A percentile compares a stretch with the other conserved stretches of the same genome.
Conservation (phyloP, 2,797 vertebrate genomes). For the Erpetoichthys calabaricus region DNA sequence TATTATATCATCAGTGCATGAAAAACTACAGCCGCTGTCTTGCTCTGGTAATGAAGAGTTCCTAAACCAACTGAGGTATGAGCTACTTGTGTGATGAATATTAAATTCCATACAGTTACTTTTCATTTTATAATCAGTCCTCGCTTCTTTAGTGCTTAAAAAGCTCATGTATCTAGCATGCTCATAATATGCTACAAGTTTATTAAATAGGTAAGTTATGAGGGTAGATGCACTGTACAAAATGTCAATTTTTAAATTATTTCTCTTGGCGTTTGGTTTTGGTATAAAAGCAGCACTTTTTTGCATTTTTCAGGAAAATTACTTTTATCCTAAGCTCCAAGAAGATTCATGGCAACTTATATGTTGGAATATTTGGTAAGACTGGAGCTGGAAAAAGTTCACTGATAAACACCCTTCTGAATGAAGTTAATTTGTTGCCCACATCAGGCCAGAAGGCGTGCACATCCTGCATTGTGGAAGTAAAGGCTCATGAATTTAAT, state of each 20-base stretch:
- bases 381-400: constrained; percentile 36
- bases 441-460: constrained; percentile 17
- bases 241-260: background rate
- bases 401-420: constrained; percentile 33
- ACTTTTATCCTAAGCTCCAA: background rate
- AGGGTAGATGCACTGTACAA: too few relatives aligned
- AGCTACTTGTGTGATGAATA: too few relatives aligned
- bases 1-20: background rate
- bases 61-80: constrained; percentile 5
- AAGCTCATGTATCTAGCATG: too few relatives aligned
- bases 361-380: constrained; percentile 33
- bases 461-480: too few relatives aligned
- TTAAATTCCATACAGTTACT: too few relatives aligned
- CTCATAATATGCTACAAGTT: too few relatives aligned
- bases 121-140: too few relatives aligned
- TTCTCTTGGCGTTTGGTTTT: background rate
- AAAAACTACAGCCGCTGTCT: background rate
- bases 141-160: too few relatives aligned
- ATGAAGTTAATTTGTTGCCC: constrained; percentile 26
- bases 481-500: too few relatives aligned
- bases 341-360: constrained; percentile 12
- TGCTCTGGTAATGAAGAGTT: background rate
- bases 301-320: constrained; percentile 1
- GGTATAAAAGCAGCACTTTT: background rate
- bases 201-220: too few relatives aligned